phyloP scores from a whole-genome alignment of 1,140 invertebrate species.

The Leptopilina clavipes region DNA sequence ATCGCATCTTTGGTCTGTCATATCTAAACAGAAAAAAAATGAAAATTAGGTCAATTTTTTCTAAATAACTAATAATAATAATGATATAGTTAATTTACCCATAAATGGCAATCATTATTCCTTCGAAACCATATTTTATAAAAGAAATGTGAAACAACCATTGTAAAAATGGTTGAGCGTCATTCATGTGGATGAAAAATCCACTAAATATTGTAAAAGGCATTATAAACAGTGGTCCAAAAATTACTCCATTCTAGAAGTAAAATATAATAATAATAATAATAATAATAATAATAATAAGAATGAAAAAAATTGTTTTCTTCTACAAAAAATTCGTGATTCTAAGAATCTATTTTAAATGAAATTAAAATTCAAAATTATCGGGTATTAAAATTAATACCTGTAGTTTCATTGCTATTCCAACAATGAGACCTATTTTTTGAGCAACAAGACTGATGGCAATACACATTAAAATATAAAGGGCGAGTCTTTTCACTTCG shows the following conservation, averaged over 20 bases:
- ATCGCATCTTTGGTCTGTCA: constrained; percentile 80
- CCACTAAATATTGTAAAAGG: constrained; percentile 92
- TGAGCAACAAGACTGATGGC: constrained; percentile 88
- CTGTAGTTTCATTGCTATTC: constrained; percentile 85
- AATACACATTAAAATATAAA: constrained; percentile 84
- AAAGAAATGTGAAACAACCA: constrained; percentile 94
- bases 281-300: constrained; percentile 17
- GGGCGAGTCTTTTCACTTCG: constrained; percentile 80
- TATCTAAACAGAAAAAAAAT: constrained; percentile 78
- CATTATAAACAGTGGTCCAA: constrained; percentile 88
- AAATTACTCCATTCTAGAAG: constrained; percentile 85
- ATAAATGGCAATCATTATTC: constrained; percentile 82
- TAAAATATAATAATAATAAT: constrained; percentile 33
- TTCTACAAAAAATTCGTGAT: too few species aligned
- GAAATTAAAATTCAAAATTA: too few species aligned
- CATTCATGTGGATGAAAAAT: constrained; percentile 90
- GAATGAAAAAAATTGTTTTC: too few species aligned
- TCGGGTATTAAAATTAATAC: constrained; percentile 67
- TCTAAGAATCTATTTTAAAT: too few species aligned
- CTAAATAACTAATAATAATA: constrained; percentile 21
- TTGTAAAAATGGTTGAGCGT: constrained; percentile 85
- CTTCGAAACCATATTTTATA: constrained; percentile 85
- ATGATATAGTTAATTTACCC: constrained; percentile 64
- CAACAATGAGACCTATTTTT: constrained; percentile 87
- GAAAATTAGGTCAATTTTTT: background rate